Conservation (phyloP, 1,140 invertebrate genomes). For the Proales similis region DNA sequence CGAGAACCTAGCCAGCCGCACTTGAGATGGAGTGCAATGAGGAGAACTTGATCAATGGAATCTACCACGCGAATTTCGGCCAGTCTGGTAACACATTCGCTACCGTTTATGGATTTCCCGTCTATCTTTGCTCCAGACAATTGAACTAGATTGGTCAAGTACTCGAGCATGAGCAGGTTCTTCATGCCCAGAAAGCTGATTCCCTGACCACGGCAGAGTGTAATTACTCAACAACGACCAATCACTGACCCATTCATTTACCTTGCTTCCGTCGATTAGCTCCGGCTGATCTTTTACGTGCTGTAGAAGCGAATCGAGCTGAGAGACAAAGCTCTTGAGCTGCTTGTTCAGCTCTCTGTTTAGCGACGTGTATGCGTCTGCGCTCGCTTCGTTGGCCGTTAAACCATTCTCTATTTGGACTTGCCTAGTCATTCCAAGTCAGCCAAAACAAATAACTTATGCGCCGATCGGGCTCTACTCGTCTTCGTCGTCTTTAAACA, state of each 20-base stretch:
- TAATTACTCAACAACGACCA: too few relatives aligned
- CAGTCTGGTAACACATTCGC: conserved; percentile 11
- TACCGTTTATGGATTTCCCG: conserved; percentile 2
- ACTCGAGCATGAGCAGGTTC: conserved; percentile 20
- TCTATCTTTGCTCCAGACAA: conserved; percentile 2
- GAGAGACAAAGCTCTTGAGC: background rate
- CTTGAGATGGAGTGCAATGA: too few relatives aligned
- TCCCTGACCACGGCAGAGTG: conserved; percentile 7
- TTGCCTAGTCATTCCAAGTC: too few relatives aligned
- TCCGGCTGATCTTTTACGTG: background rate
- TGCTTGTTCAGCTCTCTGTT: background rate
- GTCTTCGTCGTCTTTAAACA: too few relatives aligned
- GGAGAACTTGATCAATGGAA: too few relatives aligned
- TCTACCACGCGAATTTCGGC: conserved; percentile 18
- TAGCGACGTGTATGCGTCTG: too few relatives aligned
- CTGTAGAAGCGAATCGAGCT: background rate
- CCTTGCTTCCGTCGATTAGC: conserved; percentile 11
- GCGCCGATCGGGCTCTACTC: too few relatives aligned
- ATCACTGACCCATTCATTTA: background rate
- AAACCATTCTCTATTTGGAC: conserved; percentile 23
- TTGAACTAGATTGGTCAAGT: conserved; percentile 8
- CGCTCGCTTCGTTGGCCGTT: too few relatives aligned
- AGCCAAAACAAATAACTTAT: too few relatives aligned
- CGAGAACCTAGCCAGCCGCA: background rate
- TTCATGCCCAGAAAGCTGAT: conserved; percentile 35